Evolutionary conservation across 2,797 vertebrate genomes (phyloP).

Genomic region (Thunnus albacares): DNA sequence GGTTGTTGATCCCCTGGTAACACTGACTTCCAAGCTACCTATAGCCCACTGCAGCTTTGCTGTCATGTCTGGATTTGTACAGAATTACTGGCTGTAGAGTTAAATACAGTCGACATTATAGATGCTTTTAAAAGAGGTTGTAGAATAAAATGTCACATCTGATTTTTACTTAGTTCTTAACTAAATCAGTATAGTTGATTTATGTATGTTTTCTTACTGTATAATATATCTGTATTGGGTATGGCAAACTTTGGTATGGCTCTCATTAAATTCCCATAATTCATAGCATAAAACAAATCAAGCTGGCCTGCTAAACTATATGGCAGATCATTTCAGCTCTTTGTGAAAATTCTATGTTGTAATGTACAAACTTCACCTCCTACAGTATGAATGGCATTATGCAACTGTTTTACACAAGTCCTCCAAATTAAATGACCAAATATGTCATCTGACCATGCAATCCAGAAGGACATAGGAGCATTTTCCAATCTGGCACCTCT

Average conservation of each 20-base stretch:
- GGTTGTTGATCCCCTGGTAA: slow-evolving; percentile 37
- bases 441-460: no score
- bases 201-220: neutral
- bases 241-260: neutral
- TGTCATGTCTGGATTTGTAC: slow-evolving; percentile 17
- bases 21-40: slow-evolving; percentile 13
- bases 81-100: slow-evolving; percentile 17
- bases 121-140: neutral
- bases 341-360: neutral
- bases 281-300: neutral
- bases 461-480: no score
- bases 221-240: neutral
- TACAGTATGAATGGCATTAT: neutral
- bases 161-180: slow-evolving; percentile 8
- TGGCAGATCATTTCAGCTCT: no score
- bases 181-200: neutral
- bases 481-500: no score
- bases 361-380: neutral
- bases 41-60: neutral
- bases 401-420: no score
- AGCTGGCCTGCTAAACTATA: neutral
- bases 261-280: neutral
- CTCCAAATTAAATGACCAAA: no score
- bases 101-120: slow-evolving; percentile 28
- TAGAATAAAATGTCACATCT: slow-evolving; percentile 17